Percentiles rank a stretch among this genome's conserved stretches.
Evolutionary conservation across 1,140 invertebrate species (phyloP).

Genomic region (Anastrepha obliqua): DNA sequence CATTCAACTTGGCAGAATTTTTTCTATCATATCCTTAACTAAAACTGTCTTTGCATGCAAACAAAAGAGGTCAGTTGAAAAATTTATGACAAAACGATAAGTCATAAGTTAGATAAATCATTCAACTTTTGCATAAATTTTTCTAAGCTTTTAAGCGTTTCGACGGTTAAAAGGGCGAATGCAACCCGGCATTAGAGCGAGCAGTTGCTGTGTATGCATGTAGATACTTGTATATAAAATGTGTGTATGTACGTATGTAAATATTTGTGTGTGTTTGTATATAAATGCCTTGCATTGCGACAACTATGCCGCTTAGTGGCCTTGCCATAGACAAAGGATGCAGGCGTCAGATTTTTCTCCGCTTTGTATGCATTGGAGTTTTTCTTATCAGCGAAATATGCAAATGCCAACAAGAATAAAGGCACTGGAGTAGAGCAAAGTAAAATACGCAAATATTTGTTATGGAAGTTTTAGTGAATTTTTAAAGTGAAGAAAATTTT

Average conservation of each 20-base stretch:
- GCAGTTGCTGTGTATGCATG: background rate
- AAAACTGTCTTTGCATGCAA: no score
- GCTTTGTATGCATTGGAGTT: slow-evolving; percentile 37
- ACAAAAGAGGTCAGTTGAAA: background rate
- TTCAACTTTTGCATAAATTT: slow-evolving; percentile 36
- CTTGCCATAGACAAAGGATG: slow-evolving; percentile 1
- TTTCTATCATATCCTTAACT: no score
- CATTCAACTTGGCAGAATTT: no score
- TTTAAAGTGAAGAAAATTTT: background rate
- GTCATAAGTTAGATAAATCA: slow-evolving; percentile 46
- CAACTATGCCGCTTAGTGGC: background rate
- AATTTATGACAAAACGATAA: slow-evolving; percentile 49
- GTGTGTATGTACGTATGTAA: background rate
- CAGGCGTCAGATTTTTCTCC: background rate
- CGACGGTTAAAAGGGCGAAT: slow-evolving; percentile 6
- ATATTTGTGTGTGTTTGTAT: background rate
- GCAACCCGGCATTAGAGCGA: background rate
- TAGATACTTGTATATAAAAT: background rate
- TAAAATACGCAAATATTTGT: slow-evolving; percentile 20
- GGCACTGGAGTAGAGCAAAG: slow-evolving; percentile 42
- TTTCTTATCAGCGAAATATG: slow-evolving; percentile 25
- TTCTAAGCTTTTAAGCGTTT: slow-evolving; percentile 30
- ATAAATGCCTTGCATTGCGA: background rate
- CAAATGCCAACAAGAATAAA: slow-evolving; percentile 33
- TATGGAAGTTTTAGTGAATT: background rate